Evolutionary conservation across 2,113 vertebrate genomes (phyloP).

Genomic region (Sapajus apella): DNA sequence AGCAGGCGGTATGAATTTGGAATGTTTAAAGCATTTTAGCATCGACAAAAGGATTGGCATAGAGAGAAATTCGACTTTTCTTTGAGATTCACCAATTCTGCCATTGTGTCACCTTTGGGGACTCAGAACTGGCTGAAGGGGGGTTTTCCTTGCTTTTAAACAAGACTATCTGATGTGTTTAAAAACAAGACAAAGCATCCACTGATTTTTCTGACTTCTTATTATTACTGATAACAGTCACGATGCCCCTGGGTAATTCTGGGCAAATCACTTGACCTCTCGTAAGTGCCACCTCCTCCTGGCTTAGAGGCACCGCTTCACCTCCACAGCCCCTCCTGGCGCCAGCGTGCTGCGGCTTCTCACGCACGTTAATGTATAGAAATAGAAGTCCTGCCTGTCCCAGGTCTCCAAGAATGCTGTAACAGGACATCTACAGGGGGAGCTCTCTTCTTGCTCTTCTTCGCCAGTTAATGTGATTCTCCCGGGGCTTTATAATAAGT

Average conservation of each 20-base stretch:
- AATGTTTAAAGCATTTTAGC: background rate
- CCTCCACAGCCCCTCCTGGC: background rate
- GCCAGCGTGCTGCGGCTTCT: background rate
- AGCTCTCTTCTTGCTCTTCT: background rate
- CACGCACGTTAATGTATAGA: fast-evolving
- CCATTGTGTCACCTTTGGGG: background rate
- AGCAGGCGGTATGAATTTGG: background rate
- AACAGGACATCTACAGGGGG: background rate
- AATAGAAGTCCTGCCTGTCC: background rate
- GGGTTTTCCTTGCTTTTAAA: fast-evolving
- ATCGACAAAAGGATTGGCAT: background rate
- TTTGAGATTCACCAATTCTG: background rate
- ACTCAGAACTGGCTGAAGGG: background rate
- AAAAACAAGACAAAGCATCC: background rate
- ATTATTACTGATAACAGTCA: background rate
- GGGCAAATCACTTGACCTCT: background rate
- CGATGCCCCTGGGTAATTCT: background rate
- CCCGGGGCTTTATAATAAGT: background rate
- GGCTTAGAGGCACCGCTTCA: background rate
- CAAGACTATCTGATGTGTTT: background rate
- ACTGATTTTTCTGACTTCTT: background rate
- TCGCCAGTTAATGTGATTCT: conserved; percentile 3
- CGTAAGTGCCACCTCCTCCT: background rate
- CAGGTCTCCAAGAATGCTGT: background rate
- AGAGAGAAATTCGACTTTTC: fast-evolving